These are phyloP conservation scores for Dendrophyllia cribrosa DNA, from an alignment of 64 coral and sea anemone species.

Conservation along the genomic window DNA sequence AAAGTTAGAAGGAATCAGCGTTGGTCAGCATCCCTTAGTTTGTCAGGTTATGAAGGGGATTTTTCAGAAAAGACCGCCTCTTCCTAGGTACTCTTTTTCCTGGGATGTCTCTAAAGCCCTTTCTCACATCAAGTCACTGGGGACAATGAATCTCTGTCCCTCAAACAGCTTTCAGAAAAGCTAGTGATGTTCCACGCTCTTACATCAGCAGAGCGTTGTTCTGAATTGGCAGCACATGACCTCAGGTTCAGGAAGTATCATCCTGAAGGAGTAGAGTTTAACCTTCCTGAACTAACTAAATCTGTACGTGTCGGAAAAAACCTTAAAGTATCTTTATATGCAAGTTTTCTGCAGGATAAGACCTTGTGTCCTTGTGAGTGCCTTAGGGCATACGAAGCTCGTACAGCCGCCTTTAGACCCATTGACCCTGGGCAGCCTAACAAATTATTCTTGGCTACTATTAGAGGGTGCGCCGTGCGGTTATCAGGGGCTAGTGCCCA, in stretches of 20 bases:
- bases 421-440: constrained; percentile 13
- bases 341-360: constrained; percentile 31
- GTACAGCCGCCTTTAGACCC: constrained; percentile 4
- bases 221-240: constrained; percentile 56
- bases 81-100: constrained; percentile 1
- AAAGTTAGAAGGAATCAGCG: constrained; percentile 11
- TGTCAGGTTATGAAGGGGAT: constrained; percentile 35
- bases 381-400: constrained; percentile 10
- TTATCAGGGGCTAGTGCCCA: constrained; percentile 28
- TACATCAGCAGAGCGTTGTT: constrained; percentile 25
- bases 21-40: constrained; percentile 58
- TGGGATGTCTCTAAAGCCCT: constrained; percentile 24
- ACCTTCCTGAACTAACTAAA: constrained; percentile 51
- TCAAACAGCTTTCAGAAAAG: constrained; percentile 65
- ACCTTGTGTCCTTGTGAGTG: constrained; percentile 43
- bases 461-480: constrained; percentile 18
- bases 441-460: constrained; percentile 26
- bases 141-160: constrained; percentile 27
- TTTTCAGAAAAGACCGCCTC: constrained; percentile 21
- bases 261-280: constrained; percentile 48
- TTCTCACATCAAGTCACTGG: neutral
- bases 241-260: constrained; percentile 45
- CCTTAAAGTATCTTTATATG: constrained; percentile 25
- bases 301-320: constrained; percentile 9
- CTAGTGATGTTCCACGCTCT: constrained; percentile 21